phyloP scores from a whole-genome alignment of 1,140 invertebrate species.

The Euwallacea fornicatus region DNA sequence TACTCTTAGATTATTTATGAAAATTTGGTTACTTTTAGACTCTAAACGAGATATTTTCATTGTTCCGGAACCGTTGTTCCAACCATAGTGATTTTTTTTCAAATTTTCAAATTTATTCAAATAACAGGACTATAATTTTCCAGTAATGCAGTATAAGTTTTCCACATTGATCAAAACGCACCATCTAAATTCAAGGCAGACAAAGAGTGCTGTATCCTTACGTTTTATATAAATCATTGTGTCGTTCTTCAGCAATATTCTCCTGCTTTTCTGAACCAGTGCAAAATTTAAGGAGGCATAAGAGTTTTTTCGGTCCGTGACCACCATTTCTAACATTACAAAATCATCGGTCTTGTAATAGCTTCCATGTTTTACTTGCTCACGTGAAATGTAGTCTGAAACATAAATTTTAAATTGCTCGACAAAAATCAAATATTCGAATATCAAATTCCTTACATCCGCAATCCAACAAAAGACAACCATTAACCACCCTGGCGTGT shows the following conservation, averaged over 20 bases:
- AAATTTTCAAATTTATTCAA: too few relatives aligned
- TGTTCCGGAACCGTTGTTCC: too few relatives aligned
- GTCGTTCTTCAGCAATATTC: background rate
- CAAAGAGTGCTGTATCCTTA: slow-evolving; percentile 6
- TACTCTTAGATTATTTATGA: too few relatives aligned
- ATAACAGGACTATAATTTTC: too few relatives aligned
- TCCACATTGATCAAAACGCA: too few relatives aligned
- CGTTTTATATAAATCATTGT: slow-evolving; percentile 15
- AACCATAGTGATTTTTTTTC: too few relatives aligned
- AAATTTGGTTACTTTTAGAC: too few relatives aligned
- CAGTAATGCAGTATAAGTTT: too few relatives aligned
- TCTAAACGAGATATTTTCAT: too few relatives aligned
- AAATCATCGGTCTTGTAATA: slow-evolving; percentile 30
- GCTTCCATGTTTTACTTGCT: background rate
- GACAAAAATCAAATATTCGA: background rate
- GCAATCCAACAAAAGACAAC: slow-evolving; percentile 21
- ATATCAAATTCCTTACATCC: slow-evolving; percentile 20
- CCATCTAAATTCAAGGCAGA: too few relatives aligned
- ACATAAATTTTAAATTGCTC: slow-evolving; percentile 1
- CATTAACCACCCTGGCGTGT: slow-evolving; percentile 12
- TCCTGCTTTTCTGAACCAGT: slow-evolving; percentile 17
- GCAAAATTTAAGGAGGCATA: slow-evolving; percentile 25
- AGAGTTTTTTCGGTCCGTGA: slow-evolving; percentile 1
- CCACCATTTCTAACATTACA: slow-evolving; percentile 22
- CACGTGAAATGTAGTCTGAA: slow-evolving; percentile 21